Evolutionary conservation across 2,113 vertebrate species (phyloP).

Genomic region (Calyptommatus sinebrachiatus): DNA sequence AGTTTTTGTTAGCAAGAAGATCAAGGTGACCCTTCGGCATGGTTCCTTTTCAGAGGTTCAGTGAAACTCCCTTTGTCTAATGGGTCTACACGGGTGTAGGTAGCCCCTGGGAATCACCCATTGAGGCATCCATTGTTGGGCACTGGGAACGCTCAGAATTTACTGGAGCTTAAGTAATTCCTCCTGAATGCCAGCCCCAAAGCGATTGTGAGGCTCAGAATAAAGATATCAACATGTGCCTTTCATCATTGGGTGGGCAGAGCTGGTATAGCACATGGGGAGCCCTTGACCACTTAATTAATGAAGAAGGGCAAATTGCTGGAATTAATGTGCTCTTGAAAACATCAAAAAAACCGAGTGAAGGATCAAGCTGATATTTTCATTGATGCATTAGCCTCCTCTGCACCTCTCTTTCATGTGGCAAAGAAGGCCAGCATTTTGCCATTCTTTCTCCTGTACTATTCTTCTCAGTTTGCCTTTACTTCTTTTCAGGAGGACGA

Average conservation of each 20-base stretch:
- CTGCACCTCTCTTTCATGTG: conserved; percentile 47
- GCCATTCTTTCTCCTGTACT: conserved; percentile 35
- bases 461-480: conserved; percentile 59
- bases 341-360: conserved; percentile 61
- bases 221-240: conserved; percentile 62
- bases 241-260: conserved; percentile 50
- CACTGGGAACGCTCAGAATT: conserved; percentile 57
- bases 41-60: conserved; percentile 52
- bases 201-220: conserved; percentile 57
- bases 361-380: conserved; percentile 67
- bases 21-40: conserved; percentile 58
- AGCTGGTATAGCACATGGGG: conserved; percentile 57
- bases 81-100: conserved; percentile 16
- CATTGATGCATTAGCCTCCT: conserved; percentile 66
- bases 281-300: conserved; percentile 67
- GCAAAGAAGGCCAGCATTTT: conserved; percentile 50
- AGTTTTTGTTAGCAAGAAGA: conserved; percentile 40
- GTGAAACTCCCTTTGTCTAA: conserved; percentile 21
- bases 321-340: conserved; percentile 64
- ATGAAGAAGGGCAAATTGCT: conserved; percentile 63
- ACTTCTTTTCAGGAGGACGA: conserved; percentile 43
- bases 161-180: conserved; percentile 63
- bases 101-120: conserved; percentile 7
- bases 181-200: conserved; percentile 59
- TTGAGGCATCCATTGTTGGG: conserved; percentile 55